A percentile compares a stretch with the other conserved stretches of the same genome.
Conservation (phyloP, 2,797 vertebrate genomes). For the Thalassophryne amazonica region DNA sequence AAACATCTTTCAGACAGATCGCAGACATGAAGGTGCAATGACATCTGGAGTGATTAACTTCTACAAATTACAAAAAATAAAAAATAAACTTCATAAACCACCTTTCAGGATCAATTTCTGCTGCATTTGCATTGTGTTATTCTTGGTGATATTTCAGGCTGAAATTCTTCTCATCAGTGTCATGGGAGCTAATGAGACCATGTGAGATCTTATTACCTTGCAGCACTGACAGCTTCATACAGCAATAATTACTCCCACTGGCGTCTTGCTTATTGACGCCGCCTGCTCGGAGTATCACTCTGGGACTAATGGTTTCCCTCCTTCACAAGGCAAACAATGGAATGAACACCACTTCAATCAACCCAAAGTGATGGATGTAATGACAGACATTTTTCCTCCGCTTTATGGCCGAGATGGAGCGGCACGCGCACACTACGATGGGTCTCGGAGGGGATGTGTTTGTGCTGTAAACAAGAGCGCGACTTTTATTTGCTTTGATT, state of each 20-base stretch:
- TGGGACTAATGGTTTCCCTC: constrained; percentile 65
- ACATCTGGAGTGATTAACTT: neutral
- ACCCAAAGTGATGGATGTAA: constrained; percentile 69
- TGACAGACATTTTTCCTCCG: constrained; percentile 65
- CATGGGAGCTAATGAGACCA: constrained; percentile 68
- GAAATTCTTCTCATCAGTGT: constrained; percentile 60
- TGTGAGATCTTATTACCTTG: constrained; percentile 72
- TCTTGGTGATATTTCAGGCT: constrained; percentile 33
- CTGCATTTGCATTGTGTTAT: constrained; percentile 5
- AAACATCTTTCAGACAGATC: neutral
- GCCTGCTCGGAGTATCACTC: constrained; percentile 62
- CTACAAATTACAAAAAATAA: neutral
- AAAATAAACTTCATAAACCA: neutral
- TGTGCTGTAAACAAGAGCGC: constrained; percentile 50
- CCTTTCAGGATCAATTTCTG: constrained; percentile 6
- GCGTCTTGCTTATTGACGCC: constrained; percentile 65
- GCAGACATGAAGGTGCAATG: neutral
- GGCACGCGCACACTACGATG: constrained; percentile 46
- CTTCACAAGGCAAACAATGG: constrained; percentile 65
- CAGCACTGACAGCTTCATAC: constrained; percentile 56
- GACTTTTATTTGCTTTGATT: constrained; percentile 45
- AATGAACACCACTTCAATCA: constrained; percentile 72
- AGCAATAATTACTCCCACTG: constrained; percentile 77
- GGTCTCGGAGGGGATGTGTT: constrained; percentile 39
- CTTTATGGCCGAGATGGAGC: constrained; percentile 48